Evolutionary conservation across 2,113 vertebrate genomes (phyloP).

Genomic region (Brevimyrus niger): DNA sequence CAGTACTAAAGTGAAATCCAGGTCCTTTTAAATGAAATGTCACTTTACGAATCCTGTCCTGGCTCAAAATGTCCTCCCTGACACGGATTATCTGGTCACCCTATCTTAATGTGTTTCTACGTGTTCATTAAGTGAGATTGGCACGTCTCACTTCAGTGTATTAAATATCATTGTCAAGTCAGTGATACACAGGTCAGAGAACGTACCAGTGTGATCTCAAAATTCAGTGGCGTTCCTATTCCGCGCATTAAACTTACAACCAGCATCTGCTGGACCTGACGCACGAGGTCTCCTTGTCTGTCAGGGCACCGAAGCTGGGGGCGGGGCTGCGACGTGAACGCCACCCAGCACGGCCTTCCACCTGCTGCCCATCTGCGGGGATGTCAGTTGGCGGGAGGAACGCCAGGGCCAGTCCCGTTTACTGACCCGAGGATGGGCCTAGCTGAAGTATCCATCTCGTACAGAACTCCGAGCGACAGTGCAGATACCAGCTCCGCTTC

Average conservation of each 20-base stretch:
- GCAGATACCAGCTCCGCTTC: neutral
- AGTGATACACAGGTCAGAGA: neutral
- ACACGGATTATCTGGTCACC: too few relatives aligned
- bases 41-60: too few relatives aligned
- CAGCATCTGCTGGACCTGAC: neutral
- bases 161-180: too few relatives aligned
- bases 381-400: neutral
- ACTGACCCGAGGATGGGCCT: too few relatives aligned
- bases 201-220: neutral
- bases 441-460: neutral
- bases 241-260: neutral
- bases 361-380: neutral
- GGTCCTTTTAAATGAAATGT: too few relatives aligned
- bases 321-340: neutral
- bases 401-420: too few relatives aligned
- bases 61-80: too few relatives aligned
- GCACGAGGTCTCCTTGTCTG: neutral
- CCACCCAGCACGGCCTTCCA: neutral
- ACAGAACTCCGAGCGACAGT: too few relatives aligned
- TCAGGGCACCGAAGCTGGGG: conserved; percentile 2
- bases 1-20: too few relatives aligned
- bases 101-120: too few relatives aligned
- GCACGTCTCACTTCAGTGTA: too few relatives aligned
- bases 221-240: neutral
- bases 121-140: too few relatives aligned